Conservation (phyloP, 2,888 invertebrate genomes). For the Synanthedon formicaeformis region DNA sequence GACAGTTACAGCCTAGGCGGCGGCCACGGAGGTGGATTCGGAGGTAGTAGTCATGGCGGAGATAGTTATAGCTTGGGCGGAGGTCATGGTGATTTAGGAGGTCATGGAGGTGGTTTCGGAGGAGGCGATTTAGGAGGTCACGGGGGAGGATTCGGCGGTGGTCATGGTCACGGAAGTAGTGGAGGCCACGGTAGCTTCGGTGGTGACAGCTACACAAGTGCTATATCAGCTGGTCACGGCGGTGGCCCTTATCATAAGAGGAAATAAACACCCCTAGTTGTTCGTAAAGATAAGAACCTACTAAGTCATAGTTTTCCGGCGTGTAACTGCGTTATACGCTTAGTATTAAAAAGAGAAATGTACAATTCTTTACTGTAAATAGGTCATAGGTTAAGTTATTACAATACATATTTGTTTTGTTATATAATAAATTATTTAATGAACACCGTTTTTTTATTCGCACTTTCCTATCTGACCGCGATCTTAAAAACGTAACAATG, state of each 20-base stretch:
- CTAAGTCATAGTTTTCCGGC: slow-evolving; percentile 50
- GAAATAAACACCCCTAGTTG: slow-evolving; percentile 21
- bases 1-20: slow-evolving; percentile 11
- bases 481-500: background rate
- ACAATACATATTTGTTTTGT: slow-evolving; percentile 22
- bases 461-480: background rate
- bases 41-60: slow-evolving; percentile 14
- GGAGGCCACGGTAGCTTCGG: slow-evolving; percentile 18
- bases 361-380: slow-evolving; percentile 38
- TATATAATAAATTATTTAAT: slow-evolving; percentile 36
- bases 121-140: slow-evolving; percentile 20
- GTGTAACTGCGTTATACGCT: background rate
- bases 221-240: slow-evolving; percentile 54
- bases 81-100: slow-evolving; percentile 25
- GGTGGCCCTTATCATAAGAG: slow-evolving; percentile 58
- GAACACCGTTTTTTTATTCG: slow-evolving; percentile 7
- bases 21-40: slow-evolving; percentile 16
- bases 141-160: slow-evolving; percentile 23
- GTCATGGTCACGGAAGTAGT: slow-evolving; percentile 24
- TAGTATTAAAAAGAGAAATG: slow-evolving; percentile 2
- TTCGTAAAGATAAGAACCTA: slow-evolving; percentile 17
- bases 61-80: slow-evolving; percentile 20
- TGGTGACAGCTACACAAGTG: slow-evolving; percentile 56
- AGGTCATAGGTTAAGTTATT: slow-evolving; percentile 47
- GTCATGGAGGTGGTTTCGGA: slow-evolving; percentile 8